A percentile compares a stretch with the other conserved stretches of the same genome.
These are phyloP conservation scores for Scatophagus argus DNA, from an alignment of 2,113 vertebrate genomes.

Conservation along the genomic window DNA sequence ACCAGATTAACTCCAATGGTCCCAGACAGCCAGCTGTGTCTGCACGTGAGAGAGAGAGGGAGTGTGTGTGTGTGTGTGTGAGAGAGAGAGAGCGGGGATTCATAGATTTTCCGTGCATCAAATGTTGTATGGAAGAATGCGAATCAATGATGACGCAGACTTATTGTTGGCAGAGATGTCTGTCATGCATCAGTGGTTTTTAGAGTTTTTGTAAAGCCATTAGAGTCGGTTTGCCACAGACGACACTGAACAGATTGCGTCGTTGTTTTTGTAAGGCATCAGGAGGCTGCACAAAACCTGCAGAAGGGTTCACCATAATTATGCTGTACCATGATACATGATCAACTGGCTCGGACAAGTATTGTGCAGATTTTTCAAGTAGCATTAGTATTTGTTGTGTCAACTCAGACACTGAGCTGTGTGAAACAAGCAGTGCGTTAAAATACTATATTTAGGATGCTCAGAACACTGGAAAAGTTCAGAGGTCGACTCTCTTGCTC, in stretches of 20 bases:
- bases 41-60: conserved; percentile 35
- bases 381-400: neutral
- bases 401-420: neutral
- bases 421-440: neutral
- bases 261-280: neutral
- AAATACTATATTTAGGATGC: neutral
- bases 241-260: neutral
- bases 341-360: neutral
- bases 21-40: conserved; percentile 73
- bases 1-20: conserved; percentile 69
- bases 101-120: conserved; percentile 42
- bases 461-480: neutral
- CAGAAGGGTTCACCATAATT: neutral
- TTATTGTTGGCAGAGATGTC: conserved; percentile 24
- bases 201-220: neutral
- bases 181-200: neutral
- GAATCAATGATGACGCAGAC: conserved; percentile 37
- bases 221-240: neutral
- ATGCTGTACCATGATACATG: neutral
- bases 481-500: neutral
- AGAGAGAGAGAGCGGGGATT: conserved; percentile 46
- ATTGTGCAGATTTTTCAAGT: neutral
- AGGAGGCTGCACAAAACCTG: neutral
- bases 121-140: conserved; percentile 40
- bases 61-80: conserved; percentile 55